These are phyloP conservation scores for Onthophagus taurus DNA, from an alignment of 1,140 invertebrate genomes.

Conservation along the genomic window DNA sequence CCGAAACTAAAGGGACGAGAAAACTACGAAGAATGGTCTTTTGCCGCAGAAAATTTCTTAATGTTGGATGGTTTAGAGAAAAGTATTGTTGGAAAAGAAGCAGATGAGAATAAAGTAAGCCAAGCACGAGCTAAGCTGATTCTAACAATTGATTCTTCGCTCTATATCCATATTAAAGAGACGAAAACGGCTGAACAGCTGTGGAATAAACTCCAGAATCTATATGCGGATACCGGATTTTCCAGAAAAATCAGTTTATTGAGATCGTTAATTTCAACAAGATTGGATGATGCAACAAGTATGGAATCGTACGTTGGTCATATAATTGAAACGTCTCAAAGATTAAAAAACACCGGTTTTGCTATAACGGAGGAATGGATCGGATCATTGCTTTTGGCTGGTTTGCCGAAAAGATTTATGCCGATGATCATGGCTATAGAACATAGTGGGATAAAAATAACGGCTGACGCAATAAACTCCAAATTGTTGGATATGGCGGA, in stretches of 20 bases:
- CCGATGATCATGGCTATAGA: conserved; percentile 36
- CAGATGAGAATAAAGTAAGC: conserved; percentile 14
- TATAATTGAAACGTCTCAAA: conserved; percentile 19
- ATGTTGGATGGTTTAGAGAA: conserved; percentile 19
- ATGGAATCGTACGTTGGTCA: conserved; percentile 22
- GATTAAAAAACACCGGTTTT: conserved; percentile 22
- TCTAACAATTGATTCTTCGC: conserved; percentile 28
- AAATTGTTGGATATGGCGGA: conserved; percentile 18
- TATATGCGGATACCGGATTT: conserved; percentile 26
- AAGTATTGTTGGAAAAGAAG: conserved; percentile 15
- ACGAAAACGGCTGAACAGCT: conserved; percentile 22
- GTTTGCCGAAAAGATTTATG: conserved; percentile 28
- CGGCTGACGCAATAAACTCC: conserved; percentile 18
- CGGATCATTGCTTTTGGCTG: conserved; percentile 30
- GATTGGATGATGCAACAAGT: conserved; percentile 23
- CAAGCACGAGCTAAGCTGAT: conserved; percentile 31
- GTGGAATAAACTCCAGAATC: conserved; percentile 28
- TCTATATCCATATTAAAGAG: conserved; percentile 31
- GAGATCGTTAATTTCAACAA: conserved; percentile 23
- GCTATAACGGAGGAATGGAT: conserved; percentile 33
- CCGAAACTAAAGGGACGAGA: conserved; percentile 25
- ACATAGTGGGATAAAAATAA: conserved; percentile 19
- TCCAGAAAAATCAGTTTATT: conserved; percentile 25
- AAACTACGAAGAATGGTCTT: conserved; percentile 26
- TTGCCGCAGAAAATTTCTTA: conserved; percentile 24